phyloP scores from a whole-genome alignment of 2,797 vertebrate species.

The Crax fasciolata region DNA sequence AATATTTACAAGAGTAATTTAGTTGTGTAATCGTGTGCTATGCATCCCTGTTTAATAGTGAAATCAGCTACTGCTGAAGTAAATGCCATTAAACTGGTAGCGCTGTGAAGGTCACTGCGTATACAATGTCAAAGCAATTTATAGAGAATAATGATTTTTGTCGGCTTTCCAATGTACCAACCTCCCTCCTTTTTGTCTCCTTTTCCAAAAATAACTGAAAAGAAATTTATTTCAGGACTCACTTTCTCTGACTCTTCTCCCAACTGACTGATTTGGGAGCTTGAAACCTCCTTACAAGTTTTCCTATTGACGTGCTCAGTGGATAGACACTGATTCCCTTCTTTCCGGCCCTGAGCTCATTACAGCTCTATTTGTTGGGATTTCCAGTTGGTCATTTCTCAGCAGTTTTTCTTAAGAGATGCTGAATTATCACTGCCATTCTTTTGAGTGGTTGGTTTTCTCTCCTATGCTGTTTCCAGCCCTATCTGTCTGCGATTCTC shows the following conservation, averaged over 20 bases:
- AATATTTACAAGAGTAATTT: slow-evolving; percentile 88
- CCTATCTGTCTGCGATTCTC: neutral
- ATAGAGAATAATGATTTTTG: slow-evolving; percentile 81
- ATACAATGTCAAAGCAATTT: slow-evolving; percentile 82
- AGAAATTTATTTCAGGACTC: slow-evolving; percentile 68
- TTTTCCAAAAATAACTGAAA: slow-evolving; percentile 75
- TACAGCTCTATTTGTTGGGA: slow-evolving; percentile 32
- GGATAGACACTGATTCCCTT: slow-evolving; percentile 2
- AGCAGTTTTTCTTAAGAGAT: slow-evolving; percentile 47
- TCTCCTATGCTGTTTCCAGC: neutral
- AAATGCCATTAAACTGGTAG: slow-evolving; percentile 79
- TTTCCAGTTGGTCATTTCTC: slow-evolving; percentile 40
- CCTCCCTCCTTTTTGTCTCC: slow-evolving; percentile 53
- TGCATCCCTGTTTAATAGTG: slow-evolving; percentile 80
- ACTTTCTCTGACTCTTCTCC: slow-evolving; percentile 38
- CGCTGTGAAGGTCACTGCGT: slow-evolving; percentile 81
- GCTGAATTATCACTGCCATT: neutral
- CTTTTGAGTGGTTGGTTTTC: slow-evolving; percentile 18
- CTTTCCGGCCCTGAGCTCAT: slow-evolving; percentile 4
- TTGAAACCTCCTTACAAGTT: slow-evolving; percentile 43
- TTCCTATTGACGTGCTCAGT: slow-evolving; percentile 22
- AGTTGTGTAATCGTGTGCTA: slow-evolving; percentile 81
- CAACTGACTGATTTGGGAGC: slow-evolving; percentile 33
- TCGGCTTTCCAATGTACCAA: slow-evolving; percentile 69
- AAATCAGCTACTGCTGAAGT: slow-evolving; percentile 82